Conservation (phyloP, 2,888 invertebrate species). For the Synergus gifuensis region DNA sequence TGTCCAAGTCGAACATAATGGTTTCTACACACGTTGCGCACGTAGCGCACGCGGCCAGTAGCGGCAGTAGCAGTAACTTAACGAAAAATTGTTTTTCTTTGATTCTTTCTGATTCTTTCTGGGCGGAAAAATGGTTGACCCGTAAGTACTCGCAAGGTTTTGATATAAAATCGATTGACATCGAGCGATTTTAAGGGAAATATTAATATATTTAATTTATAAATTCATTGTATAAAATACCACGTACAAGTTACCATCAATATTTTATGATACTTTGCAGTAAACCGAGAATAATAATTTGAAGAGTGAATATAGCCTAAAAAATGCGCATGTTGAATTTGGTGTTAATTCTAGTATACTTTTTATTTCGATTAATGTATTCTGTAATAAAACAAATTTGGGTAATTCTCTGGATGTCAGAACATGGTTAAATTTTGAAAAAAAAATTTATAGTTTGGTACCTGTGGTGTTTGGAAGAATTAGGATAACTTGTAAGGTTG, state of each 20-base stretch:
- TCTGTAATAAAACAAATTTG: not conserved
- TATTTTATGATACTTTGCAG: not conserved
- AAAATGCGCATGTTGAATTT: not conserved
- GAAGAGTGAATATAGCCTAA: not conserved
- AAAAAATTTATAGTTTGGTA: not conserved
- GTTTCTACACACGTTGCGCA: no score
- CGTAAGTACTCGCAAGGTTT: conserved; percentile 11
- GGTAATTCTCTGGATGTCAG: not conserved
- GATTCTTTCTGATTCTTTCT: not conserved
- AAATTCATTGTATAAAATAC: not conserved
- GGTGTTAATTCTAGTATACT: not conserved
- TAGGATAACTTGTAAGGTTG: not conserved
- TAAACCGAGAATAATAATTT: not conserved
- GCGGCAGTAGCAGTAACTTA: no score
- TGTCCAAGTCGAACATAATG: no score
- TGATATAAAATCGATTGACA: conserved; percentile 19
- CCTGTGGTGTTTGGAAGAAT: not conserved
- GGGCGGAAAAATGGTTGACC: conserved; percentile 17
- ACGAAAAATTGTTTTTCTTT: no score
- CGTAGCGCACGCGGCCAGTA: no score
- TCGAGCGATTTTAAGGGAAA: not conserved
- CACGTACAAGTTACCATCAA: not conserved
- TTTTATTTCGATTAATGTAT: not conserved
- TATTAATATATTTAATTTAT: not conserved
- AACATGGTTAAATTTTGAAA: not conserved